Evolutionary conservation across 2,888 invertebrate genomes (phyloP).

Genomic region (Sminthurides aquaticus): DNA sequence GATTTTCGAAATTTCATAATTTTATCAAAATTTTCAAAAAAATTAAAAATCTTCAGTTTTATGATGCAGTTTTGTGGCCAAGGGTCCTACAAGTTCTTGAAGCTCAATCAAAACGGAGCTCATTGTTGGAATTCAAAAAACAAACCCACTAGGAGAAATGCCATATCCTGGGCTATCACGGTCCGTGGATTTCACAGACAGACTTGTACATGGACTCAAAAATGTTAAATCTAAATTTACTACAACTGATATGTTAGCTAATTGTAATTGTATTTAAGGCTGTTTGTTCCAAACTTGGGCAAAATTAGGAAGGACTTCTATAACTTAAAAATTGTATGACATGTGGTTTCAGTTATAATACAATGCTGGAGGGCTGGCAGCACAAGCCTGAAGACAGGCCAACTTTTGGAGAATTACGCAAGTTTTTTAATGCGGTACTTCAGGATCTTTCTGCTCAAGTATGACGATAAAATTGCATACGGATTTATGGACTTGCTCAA

Average conservation of each 20-base stretch:
- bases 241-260: slow-evolving; percentile 11
- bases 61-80: too few relatives aligned
- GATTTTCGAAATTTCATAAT: too few relatives aligned
- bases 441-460: slow-evolving; percentile 8
- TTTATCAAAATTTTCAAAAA: too few relatives aligned
- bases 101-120: too few relatives aligned
- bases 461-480: too few relatives aligned
- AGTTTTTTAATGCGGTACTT: slow-evolving; percentile 11
- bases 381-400: slow-evolving; percentile 17
- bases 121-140: too few relatives aligned
- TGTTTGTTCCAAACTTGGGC: background rate
- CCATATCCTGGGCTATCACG: slow-evolving; percentile 19
- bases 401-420: slow-evolving; percentile 8
- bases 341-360: slow-evolving; percentile 10
- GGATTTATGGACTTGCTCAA: too few relatives aligned
- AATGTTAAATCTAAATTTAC: slow-evolving; percentile 15
- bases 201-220: slow-evolving; percentile 10
- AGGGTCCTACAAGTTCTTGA: too few relatives aligned
- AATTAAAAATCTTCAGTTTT: too few relatives aligned
- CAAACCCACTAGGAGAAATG: slow-evolving; percentile 6
- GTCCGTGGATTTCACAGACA: slow-evolving; percentile 13
- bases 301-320: too few relatives aligned
- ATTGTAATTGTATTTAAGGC: too few relatives aligned
- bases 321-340: background rate
- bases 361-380: slow-evolving; percentile 23